phyloP scores from a whole-genome alignment of 1,140 invertebrate genomes.

The Drosophila suzukii region DNA sequence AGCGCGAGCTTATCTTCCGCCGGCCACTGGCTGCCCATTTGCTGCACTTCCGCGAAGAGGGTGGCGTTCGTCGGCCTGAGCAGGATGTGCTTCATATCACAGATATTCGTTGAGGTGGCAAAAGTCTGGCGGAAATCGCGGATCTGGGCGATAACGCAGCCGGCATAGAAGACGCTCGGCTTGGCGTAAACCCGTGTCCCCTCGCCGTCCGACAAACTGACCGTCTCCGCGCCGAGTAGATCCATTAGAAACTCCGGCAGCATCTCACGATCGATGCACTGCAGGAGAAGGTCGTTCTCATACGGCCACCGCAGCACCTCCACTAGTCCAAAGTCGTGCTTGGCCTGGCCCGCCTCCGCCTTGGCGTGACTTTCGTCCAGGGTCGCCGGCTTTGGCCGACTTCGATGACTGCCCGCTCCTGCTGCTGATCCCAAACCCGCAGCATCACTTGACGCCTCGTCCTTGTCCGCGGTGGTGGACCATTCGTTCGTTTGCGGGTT shows the following conservation, averaged over 20 bases:
- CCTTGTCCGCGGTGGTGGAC: conserved; percentile 22
- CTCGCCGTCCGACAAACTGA: conserved; percentile 73
- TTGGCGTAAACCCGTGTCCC: conserved; percentile 73
- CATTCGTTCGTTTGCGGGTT: conserved; percentile 71
- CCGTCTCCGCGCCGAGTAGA: conserved; percentile 90
- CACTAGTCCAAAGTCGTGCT: conserved; percentile 87
- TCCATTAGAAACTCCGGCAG: conserved; percentile 94
- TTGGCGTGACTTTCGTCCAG: conserved; percentile 36
- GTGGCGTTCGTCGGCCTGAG: conserved; percentile 95
- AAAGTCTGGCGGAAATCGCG: conserved; percentile 93
- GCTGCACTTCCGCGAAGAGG: conserved; percentile 83
- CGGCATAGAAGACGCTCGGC: conserved; percentile 94
- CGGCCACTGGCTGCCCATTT: conserved; percentile 75
- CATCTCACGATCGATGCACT: conserved; percentile 93
- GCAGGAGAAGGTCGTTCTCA: conserved; percentile 90
- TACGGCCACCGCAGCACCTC: conserved; percentile 91
- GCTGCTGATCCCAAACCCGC: conserved; percentile 1
- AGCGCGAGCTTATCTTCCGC: conserved; percentile 91
- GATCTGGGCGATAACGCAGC: conserved; percentile 96
- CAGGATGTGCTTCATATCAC: conserved; percentile 93
- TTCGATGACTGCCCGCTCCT: conserved; percentile 25
- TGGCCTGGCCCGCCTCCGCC: conserved; percentile 19
- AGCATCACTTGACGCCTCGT: conserved; percentile 27
- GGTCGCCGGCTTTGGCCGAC: conserved; percentile 50
- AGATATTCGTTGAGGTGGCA: conserved; percentile 88